Evolutionary conservation across 2,113 vertebrate genomes (phyloP).

Genomic region (Guaruba guarouba): DNA sequence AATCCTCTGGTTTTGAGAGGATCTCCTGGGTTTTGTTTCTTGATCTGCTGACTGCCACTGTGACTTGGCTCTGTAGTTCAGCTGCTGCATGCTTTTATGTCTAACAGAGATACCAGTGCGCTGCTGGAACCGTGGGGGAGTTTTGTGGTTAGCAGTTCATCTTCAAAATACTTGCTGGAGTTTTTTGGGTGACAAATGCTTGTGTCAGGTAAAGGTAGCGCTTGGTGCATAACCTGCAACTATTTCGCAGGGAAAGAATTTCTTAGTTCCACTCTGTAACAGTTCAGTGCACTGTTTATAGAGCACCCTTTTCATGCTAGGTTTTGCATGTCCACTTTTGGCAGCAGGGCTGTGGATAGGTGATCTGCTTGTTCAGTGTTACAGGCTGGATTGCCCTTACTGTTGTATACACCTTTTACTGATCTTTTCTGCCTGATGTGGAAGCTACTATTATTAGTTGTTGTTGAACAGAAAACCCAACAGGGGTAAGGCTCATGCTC

Average conservation of each 20-base stretch:
- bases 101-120: background rate
- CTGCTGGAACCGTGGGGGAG: background rate
- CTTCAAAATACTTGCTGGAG: background rate
- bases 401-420: background rate
- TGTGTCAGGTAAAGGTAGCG: background rate
- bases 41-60: background rate
- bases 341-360: background rate
- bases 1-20: background rate
- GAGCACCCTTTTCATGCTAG: background rate
- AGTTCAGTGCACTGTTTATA: background rate
- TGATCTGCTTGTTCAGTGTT: background rate
- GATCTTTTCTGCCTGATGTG: background rate
- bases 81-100: background rate
- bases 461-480: background rate
- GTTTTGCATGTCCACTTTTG: background rate
- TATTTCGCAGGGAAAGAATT: background rate
- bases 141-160: background rate
- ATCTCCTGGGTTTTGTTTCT: background rate
- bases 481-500: background rate
- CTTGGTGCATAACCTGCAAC: background rate
- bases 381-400: background rate
- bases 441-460: background rate
- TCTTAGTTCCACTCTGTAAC: background rate
- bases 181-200: background rate
- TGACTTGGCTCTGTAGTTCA: background rate